These are phyloP conservation scores for Caenorhabditis panamensis DNA, from an alignment of 2,888 invertebrate genomes.

Conservation along the genomic window DNA sequence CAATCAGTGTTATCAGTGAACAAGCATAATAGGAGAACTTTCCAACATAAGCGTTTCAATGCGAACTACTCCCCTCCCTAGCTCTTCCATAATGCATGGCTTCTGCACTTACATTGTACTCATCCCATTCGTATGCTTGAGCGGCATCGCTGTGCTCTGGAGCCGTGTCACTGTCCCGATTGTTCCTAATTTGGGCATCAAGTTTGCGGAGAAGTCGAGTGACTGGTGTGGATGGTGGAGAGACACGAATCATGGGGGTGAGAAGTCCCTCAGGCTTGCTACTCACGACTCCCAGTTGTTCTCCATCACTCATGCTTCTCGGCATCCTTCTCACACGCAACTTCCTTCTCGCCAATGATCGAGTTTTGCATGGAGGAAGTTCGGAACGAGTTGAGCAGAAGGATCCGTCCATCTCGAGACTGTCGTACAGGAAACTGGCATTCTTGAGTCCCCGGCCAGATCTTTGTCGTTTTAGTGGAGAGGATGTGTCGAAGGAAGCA, in stretches of 20 bases:
- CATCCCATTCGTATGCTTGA: conserved; percentile 74
- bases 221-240: conserved; percentile 67
- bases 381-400: conserved; percentile 75
- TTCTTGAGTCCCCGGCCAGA: conserved; percentile 53
- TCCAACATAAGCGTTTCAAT: conserved; percentile 1
- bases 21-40: conserved; percentile 29
- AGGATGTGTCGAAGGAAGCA: conserved; percentile 50
- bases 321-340: conserved; percentile 68
- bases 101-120: conserved; percentile 69
- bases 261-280: conserved; percentile 49
- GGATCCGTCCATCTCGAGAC: conserved; percentile 71
- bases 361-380: conserved; percentile 58
- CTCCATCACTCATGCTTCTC: conserved; percentile 76
- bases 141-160: conserved; percentile 69
- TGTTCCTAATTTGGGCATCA: conserved; percentile 56
- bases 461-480: conserved; percentile 63
- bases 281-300: conserved; percentile 68
- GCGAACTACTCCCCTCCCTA: too few relatives aligned
- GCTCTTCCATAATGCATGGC: background rate
- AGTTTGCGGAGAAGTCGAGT: conserved; percentile 66
- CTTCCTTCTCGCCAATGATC: conserved; percentile 58
- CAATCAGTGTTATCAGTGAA: conserved; percentile 58
- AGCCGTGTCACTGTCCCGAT: conserved; percentile 58
- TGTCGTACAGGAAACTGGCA: conserved; percentile 57
- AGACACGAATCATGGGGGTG: conserved; percentile 64